phyloP scores from a whole-genome alignment of 2,113 vertebrate genomes.

The Halcyon senegalensis region DNA sequence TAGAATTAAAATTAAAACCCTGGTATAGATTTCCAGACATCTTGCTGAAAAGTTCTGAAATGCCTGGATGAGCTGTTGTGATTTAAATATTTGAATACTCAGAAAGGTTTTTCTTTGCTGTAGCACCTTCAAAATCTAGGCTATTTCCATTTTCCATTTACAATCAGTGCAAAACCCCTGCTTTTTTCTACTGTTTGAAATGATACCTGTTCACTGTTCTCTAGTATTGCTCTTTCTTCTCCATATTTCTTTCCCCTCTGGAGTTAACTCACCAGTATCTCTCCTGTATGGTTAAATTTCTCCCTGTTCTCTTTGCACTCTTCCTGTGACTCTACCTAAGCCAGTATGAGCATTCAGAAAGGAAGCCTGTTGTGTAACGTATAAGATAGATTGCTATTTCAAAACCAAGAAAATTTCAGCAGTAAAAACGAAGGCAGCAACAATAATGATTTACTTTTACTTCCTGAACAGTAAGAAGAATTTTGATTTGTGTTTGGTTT shows the following conservation, averaged over 20 bases:
- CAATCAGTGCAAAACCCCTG: accelerated
- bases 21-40: background rate
- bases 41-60: background rate
- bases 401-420: background rate
- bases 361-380: background rate
- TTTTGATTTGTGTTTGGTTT: background rate
- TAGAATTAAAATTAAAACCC: background rate
- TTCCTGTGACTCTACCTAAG: background rate
- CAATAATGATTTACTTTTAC: background rate
- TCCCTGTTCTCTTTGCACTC: background rate
- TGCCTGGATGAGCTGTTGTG: accelerated
- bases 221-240: background rate
- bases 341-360: background rate
- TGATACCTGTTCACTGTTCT: background rate
- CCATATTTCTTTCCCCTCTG: background rate
- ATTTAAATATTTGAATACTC: background rate
- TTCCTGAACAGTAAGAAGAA: background rate
- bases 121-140: background rate
- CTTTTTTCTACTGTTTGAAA: background rate
- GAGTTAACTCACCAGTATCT: background rate
- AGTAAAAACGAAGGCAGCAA: background rate
- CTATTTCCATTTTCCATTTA: background rate
- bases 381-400: background rate
- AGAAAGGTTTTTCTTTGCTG: background rate
- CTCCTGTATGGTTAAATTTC: background rate